Percentiles rank a stretch among this genome's conserved stretches.
Evolutionary conservation across 2,888 invertebrate species (phyloP).

Genomic region (Cephalotes varians): DNA sequence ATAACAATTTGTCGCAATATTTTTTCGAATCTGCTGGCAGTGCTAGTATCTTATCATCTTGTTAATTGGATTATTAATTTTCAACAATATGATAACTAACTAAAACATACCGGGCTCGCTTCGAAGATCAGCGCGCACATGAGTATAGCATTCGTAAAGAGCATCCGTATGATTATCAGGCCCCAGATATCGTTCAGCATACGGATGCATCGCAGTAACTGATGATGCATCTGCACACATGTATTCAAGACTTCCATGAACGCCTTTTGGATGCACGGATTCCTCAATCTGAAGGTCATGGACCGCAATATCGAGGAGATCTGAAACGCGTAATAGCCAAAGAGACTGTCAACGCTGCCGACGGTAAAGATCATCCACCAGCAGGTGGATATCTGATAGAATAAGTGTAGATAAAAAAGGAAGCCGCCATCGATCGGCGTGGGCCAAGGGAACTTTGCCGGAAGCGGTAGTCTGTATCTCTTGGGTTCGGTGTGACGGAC

Average conservation of each 20-base stretch:
- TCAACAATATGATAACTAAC: background rate
- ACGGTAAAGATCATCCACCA: constrained; percentile 59
- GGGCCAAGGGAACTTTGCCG: constrained; percentile 68
- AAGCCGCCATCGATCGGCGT: constrained; percentile 42
- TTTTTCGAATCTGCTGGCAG: no score
- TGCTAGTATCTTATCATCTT: no score
- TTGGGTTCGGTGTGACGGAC: constrained; percentile 45
- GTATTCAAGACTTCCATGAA: constrained; percentile 57
- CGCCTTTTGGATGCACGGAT: constrained; percentile 39
- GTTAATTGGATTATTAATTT: no score
- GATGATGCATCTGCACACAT: constrained; percentile 61
- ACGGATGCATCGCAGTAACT: constrained; percentile 61
- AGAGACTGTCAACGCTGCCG: constrained; percentile 70
- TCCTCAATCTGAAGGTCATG: constrained; percentile 59
- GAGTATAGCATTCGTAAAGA: constrained; percentile 70
- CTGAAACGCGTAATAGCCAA: constrained; percentile 74
- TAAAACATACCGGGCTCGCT: constrained; percentile 64
- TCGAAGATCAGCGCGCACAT: constrained; percentile 77
- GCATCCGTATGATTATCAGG: constrained; percentile 71
- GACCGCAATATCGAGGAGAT: constrained; percentile 71
- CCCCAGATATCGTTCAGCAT: constrained; percentile 73
- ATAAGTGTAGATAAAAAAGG: constrained; percentile 65
- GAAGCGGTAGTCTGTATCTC: constrained; percentile 60
- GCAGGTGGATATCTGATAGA: constrained; percentile 57
- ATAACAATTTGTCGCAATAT: no score